A percentile compares a stretch with the other conserved stretches of the same genome.
Conservation (phyloP, 2,888 invertebrate genomes). For the Rotaria macrura region DNA sequence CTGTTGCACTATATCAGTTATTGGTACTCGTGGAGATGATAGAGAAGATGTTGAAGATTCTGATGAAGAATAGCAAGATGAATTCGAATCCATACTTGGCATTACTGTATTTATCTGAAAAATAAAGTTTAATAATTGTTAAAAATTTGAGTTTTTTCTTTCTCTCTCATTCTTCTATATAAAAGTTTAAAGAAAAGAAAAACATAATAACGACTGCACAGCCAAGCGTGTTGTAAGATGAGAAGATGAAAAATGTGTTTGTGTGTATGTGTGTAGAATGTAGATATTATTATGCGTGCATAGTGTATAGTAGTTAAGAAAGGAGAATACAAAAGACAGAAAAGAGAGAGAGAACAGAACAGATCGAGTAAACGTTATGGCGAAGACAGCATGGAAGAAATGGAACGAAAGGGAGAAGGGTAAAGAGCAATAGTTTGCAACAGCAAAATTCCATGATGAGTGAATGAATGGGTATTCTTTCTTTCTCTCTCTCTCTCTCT, state of each 20-base stretch:
- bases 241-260: conserved; percentile 8
- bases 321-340: neutral
- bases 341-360: neutral
- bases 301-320: conserved; percentile 1
- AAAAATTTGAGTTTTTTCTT: neutral
- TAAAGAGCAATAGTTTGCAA: conserved; percentile 6
- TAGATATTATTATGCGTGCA: conserved; percentile 15
- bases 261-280: conserved; percentile 6
- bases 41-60: neutral
- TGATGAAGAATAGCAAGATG: neutral
- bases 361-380: conserved; percentile 4
- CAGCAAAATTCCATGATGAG: neutral
- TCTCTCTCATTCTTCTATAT: neutral
- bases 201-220: neutral
- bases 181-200: neutral
- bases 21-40: neutral
- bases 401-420: conserved; percentile 3
- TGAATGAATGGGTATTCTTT: neutral
- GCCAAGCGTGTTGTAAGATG: conserved; percentile 6
- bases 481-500: neutral
- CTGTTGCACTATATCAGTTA: neutral
- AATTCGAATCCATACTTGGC: neutral
- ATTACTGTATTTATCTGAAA: neutral
- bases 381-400: neutral
- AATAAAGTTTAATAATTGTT: neutral